Conservation (phyloP, 2,888 invertebrate species). For the Lepidocyrtinus sp. region DNA sequence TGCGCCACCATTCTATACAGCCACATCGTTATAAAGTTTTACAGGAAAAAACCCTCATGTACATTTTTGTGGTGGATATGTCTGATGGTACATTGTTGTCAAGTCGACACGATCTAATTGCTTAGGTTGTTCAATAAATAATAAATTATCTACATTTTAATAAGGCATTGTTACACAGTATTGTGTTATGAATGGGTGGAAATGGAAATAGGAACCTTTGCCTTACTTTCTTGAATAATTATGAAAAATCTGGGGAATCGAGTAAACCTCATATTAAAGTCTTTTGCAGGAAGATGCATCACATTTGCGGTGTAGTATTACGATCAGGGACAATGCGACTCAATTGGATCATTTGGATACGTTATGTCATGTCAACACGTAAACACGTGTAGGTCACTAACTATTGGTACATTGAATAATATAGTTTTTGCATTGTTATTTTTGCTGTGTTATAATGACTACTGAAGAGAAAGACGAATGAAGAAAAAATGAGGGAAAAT, state of each 20-base stretch:
- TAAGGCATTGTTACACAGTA: not conserved
- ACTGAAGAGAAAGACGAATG: not conserved
- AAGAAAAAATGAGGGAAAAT: not conserved
- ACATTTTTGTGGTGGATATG: too few relatives aligned
- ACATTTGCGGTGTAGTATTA: too few relatives aligned
- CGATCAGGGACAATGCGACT: too few relatives aligned
- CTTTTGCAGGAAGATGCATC: too few relatives aligned
- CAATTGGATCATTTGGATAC: too few relatives aligned
- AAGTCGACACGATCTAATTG: not conserved
- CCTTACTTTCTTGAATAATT: conserved; percentile 2
- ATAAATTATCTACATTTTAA: not conserved
- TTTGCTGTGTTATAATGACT: not conserved
- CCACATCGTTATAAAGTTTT: too few relatives aligned
- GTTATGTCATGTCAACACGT: too few relatives aligned
- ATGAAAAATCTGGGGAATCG: too few relatives aligned
- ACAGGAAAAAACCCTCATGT: too few relatives aligned
- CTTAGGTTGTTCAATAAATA: not conserved
- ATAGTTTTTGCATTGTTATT: not conserved
- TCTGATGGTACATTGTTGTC: not conserved
- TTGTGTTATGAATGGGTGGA: conserved; percentile 13
- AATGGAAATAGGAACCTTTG: conserved; percentile 1
- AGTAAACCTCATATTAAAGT: too few relatives aligned
- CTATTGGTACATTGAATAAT: conserved; percentile 1
- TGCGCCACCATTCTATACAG: too few relatives aligned
- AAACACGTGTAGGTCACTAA: conserved; percentile 1